Percentiles rank a stretch among this genome's conserved stretches.
Conservation (phyloP, 2,888 invertebrate genomes). For the Hypena proboscidalis region DNA sequence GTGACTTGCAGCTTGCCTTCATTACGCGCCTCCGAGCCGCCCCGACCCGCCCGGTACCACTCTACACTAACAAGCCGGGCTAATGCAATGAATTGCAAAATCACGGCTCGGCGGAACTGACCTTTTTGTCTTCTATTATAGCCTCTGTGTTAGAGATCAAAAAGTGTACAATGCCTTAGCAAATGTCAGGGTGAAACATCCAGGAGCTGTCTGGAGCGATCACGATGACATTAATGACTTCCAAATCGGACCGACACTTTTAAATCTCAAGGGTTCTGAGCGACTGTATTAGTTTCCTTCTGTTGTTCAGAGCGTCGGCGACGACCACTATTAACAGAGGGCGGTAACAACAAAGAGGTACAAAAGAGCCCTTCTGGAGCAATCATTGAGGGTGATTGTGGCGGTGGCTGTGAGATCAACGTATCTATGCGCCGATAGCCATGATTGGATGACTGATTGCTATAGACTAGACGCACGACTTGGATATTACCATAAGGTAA, state of each 20-base stretch:
- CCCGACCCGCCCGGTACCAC: slow-evolving; percentile 42
- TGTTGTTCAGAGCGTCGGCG: slow-evolving; percentile 41
- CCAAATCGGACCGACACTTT: slow-evolving; percentile 67
- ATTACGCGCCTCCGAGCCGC: slow-evolving; percentile 67
- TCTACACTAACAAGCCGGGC: slow-evolving; percentile 79
- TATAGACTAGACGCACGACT: slow-evolving; percentile 16
- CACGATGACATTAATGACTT: slow-evolving; percentile 81
- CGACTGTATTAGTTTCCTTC: slow-evolving; percentile 67
- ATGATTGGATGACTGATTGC: slow-evolving; percentile 42
- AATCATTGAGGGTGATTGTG: slow-evolving; percentile 70
- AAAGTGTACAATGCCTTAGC: slow-evolving; percentile 49
- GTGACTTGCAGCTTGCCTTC: slow-evolving; percentile 81
- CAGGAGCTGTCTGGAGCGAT: slow-evolving; percentile 74
- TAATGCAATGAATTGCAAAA: slow-evolving; percentile 85
- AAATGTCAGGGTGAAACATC: slow-evolving; percentile 41
- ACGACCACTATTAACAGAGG: slow-evolving; percentile 62
- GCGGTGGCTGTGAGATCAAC: slow-evolving; percentile 55
- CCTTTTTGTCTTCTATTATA: slow-evolving; percentile 45
- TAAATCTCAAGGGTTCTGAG: slow-evolving; percentile 59
- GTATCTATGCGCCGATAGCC: slow-evolving; percentile 44
- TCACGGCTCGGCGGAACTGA: slow-evolving; percentile 45
- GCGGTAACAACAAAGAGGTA: slow-evolving; percentile 73
- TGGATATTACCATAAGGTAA: too few relatives aligned
- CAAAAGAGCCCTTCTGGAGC: slow-evolving; percentile 57
- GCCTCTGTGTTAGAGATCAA: slow-evolving; percentile 40